Conservation (phyloP, 2,113 vertebrate genomes). For the Oenanthe melanoleuca region DNA sequence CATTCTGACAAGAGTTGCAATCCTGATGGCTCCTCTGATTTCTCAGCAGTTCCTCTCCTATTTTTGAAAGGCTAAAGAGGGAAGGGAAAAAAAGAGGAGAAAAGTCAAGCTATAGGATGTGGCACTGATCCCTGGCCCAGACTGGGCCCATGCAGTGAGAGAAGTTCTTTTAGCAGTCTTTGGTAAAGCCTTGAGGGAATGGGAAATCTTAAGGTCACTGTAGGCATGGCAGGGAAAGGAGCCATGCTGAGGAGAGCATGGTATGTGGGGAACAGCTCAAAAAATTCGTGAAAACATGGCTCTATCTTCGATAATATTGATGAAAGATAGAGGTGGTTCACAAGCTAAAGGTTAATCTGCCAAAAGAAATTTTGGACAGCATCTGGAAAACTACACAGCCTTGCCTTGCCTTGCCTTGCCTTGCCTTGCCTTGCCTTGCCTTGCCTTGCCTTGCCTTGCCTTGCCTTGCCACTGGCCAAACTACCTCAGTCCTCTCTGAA, state of each 20-base stretch:
- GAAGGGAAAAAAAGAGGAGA: not conserved
- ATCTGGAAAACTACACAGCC: not conserved
- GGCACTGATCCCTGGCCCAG: no score
- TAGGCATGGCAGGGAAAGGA: not conserved
- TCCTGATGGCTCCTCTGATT: not conserved
- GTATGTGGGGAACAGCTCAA: not conserved
- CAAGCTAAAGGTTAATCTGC: not conserved
- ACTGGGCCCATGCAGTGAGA: not conserved
- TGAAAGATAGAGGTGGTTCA: not conserved
- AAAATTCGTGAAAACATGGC: not conserved
- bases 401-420: not conserved
- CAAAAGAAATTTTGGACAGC: not conserved
- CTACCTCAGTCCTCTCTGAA: not conserved
- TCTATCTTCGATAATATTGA: accelerated
- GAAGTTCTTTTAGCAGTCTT: not conserved
- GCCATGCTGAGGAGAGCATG: not conserved
- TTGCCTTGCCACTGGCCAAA: not conserved
- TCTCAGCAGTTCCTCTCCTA: not conserved
- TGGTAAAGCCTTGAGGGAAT: not conserved
- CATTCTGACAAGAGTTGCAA: not conserved
- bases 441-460: not conserved
- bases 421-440: not conserved
- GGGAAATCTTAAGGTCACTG: not conserved
- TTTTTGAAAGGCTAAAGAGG: not conserved
- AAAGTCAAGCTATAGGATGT: not conserved